Evolutionary conservation across 2,888 invertebrate genomes (phyloP).

Genomic region (Hyalella azteca): DNA sequence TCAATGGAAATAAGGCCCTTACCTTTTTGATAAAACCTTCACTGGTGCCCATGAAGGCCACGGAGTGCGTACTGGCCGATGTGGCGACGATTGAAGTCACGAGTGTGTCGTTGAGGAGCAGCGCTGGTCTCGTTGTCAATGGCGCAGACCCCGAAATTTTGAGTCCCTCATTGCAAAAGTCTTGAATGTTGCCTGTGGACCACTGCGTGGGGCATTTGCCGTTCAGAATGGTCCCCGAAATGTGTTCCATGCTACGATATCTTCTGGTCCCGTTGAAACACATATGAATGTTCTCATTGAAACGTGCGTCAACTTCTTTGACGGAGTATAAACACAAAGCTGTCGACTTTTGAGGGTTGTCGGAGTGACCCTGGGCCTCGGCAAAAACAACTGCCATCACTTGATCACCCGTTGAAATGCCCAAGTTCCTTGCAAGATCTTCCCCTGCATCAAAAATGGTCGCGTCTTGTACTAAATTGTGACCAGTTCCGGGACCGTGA

Average conservation of each 20-base stretch:
- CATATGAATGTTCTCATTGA: conserved; percentile 95
- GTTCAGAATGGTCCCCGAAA: conserved; percentile 87
- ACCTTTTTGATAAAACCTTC: conserved; percentile 86
- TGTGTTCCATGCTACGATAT: conserved; percentile 88
- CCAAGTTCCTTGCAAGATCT: conserved; percentile 77
- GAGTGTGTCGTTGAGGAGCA: conserved; percentile 79
- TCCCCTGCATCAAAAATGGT: conserved; percentile 86
- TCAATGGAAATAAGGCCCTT: no score
- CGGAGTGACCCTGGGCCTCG: conserved; percentile 84
- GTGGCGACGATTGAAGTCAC: conserved; percentile 86
- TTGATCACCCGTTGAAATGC: conserved; percentile 78
- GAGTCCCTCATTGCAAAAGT: conserved; percentile 89
- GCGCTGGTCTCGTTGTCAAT: conserved; percentile 75
- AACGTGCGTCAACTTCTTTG: conserved; percentile 86
- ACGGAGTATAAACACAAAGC: conserved; percentile 92
- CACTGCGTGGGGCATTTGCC: conserved; percentile 88
- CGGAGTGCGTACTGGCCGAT: conserved; percentile 87
- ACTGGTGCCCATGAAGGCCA: conserved; percentile 90
- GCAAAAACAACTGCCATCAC: conserved; percentile 88
- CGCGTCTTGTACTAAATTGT: conserved; percentile 93
- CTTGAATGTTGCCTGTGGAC: conserved; percentile 75
- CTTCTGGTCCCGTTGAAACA: conserved; percentile 94
- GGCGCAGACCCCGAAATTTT: conserved; percentile 90
- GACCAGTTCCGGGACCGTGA: conserved; percentile 73
- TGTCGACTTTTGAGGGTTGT: conserved; percentile 81